phyloP scores from a whole-genome alignment of 2,113 vertebrate species.

The Cololabis saira region DNA sequence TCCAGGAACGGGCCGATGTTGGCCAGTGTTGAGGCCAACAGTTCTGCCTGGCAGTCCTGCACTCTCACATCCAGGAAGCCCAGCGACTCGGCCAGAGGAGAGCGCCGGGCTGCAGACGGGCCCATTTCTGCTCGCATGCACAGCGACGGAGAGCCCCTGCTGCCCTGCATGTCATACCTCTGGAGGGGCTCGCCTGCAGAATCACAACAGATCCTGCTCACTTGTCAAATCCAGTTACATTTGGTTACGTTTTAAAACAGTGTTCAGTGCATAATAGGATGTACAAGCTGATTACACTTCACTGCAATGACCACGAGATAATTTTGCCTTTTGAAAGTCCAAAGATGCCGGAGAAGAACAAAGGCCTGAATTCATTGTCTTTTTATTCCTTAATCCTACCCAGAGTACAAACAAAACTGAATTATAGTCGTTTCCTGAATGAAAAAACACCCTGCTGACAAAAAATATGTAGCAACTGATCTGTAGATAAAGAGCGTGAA shows the following conservation, averaged over 20 bases:
- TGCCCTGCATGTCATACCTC: constrained; percentile 38
- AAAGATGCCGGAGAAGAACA: neutral
- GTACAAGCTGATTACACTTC: neutral
- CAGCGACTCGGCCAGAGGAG: constrained; percentile 79
- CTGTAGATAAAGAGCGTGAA: neutral
- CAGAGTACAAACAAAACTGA: no score
- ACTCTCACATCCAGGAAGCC: constrained; percentile 87
- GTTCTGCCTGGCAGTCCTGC: constrained; percentile 78
- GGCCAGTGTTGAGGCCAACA: constrained; percentile 87
- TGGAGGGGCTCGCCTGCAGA: constrained; percentile 19
- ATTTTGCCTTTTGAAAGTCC: neutral
- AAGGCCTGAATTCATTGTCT: no score
- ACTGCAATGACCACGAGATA: no score
- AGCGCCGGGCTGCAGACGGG: constrained; percentile 78
- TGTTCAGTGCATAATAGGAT: neutral
- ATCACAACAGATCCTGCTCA: neutral
- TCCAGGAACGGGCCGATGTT: constrained; percentile 93
- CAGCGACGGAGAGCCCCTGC: constrained; percentile 69
- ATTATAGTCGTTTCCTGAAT: neutral
- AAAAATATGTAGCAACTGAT: neutral
- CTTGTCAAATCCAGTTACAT: neutral
- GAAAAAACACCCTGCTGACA: neutral
- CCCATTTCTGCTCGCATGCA: constrained; percentile 85
- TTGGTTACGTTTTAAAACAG: neutral
- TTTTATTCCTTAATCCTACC: no score